Conservation (phyloP, 2,888 invertebrate genomes). For the Esperia sulphurella region DNA sequence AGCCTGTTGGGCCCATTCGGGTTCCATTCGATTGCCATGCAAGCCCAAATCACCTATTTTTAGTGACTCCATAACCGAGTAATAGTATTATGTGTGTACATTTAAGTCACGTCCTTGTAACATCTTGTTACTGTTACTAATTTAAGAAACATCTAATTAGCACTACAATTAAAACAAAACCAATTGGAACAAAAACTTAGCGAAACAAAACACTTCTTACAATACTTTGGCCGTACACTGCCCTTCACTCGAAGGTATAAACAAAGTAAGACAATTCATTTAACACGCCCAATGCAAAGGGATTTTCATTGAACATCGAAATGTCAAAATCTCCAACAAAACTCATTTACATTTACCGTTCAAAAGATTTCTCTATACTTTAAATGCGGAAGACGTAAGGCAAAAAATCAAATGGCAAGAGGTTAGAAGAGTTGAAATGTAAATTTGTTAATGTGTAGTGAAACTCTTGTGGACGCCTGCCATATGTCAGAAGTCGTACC, state of each 20-base stretch:
- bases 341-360: not conserved
- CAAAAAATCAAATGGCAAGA: conserved; percentile 15
- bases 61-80: too few species aligned
- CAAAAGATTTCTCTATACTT: not conserved
- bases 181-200: not conserved
- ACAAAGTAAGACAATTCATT: conserved; percentile 26
- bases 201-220: not conserved
- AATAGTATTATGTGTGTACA: too few species aligned
- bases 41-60: too few species aligned
- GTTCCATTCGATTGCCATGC: too few species aligned
- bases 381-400: not conserved
- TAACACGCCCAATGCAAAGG: conserved; percentile 23
- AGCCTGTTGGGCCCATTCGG: too few species aligned
- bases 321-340: not conserved
- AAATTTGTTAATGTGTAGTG: conserved; percentile 17
- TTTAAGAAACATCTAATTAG: not conserved
- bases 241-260: conserved; percentile 25
- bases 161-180: not conserved
- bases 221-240: conserved; percentile 12
- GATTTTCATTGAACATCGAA: conserved; percentile 16
- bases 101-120: too few species aligned
- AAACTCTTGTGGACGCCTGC: conserved; percentile 29
- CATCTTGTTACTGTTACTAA: not conserved
- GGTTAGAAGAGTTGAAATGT: conserved; percentile 18
- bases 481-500: conserved; percentile 27